phyloP scores from a whole-genome alignment of 2,888 invertebrate species.

The Conchocele bisecta region DNA sequence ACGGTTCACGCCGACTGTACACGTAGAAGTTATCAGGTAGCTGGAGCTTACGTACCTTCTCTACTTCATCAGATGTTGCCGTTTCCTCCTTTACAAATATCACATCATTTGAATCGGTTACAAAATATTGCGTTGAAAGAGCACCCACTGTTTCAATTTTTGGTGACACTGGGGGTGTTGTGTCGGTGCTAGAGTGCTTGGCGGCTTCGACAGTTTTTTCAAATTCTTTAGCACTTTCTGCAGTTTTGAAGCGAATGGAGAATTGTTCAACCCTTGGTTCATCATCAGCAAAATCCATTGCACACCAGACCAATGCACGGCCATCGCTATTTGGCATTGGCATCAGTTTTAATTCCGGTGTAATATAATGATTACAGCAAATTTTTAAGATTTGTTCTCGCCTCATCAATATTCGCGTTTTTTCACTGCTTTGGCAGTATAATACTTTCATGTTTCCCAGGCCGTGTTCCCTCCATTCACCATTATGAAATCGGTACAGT shows the following conservation, averaged over 20 bases:
- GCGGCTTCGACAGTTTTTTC: constrained; percentile 88
- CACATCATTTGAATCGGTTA: constrained; percentile 66
- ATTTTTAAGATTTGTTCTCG: constrained; percentile 94
- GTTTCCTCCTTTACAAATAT: constrained; percentile 69
- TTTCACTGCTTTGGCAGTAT: constrained; percentile 87
- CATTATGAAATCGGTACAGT: constrained; percentile 85
- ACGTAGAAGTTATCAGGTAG: constrained; percentile 81
- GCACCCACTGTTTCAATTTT: constrained; percentile 26
- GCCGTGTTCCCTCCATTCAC: constrained; percentile 84
- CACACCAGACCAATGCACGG: constrained; percentile 92
- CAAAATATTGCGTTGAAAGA: too few species aligned
- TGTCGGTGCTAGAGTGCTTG: constrained; percentile 71
- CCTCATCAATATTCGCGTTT: constrained; percentile 91
- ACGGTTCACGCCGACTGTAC: constrained; percentile 75
- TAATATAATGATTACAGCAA: constrained; percentile 94
- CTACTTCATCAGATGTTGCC: constrained; percentile 74
- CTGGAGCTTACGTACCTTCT: constrained; percentile 70
- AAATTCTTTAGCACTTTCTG: constrained; percentile 90
- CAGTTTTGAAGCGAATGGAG: constrained; percentile 91
- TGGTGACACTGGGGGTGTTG: background rate
- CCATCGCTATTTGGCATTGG: constrained; percentile 89
- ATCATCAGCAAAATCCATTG: constrained; percentile 92
- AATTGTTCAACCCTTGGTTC: constrained; percentile 89
- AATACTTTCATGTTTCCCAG: constrained; percentile 84
- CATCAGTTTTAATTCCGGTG: constrained; percentile 88